Conservation (phyloP, 2,797 vertebrate species). For the Pantherophis vulpinus region DNA sequence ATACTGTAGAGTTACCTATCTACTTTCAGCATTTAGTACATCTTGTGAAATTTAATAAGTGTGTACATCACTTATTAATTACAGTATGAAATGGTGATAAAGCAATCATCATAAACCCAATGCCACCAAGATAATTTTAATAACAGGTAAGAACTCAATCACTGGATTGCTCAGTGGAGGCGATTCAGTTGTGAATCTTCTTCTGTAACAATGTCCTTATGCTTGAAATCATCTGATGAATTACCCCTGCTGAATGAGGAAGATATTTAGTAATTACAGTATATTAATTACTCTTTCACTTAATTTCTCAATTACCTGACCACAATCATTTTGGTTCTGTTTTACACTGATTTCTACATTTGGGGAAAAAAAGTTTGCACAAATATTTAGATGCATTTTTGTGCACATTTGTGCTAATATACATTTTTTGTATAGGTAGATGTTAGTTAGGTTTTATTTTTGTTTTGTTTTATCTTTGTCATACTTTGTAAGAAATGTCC, state of each 20-base stretch:
- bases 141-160: background rate
- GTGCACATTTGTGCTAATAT: background rate
- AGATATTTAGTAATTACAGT: background rate
- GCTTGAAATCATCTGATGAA: background rate
- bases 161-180: background rate
- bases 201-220: background rate
- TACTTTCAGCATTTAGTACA: background rate
- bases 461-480: background rate
- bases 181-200: background rate
- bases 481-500: background rate
- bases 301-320: background rate
- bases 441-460: background rate
- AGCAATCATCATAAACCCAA: background rate
- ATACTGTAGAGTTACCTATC: background rate
- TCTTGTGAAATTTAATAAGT: background rate
- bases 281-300: background rate
- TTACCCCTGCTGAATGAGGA: background rate
- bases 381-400: background rate
- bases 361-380: background rate
- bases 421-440: background rate
- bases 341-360: background rate
- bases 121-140: background rate
- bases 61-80: background rate
- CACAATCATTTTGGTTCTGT: background rate
- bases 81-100: background rate